Evolutionary conservation across 2,888 invertebrate genomes (phyloP), one percentile per base, ranked within the genome.

Genomic region (Muschampia plurimacula): DNA sequence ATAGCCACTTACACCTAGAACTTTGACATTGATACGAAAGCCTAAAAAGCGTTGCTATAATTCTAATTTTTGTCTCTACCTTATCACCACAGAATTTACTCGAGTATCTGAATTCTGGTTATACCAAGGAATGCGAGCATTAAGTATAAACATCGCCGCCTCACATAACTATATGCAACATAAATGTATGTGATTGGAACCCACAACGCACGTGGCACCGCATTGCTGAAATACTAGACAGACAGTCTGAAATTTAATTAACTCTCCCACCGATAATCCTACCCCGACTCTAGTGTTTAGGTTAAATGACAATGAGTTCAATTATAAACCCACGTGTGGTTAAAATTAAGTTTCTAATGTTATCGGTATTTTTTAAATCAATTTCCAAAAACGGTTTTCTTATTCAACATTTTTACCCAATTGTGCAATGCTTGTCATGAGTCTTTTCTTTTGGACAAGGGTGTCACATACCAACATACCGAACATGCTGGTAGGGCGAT

Each of bases 181-280:
- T 66, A 80, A 80, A 81, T 72, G 66, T 76, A 77, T 76, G 74
- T 76, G 76, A 76, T 70, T 68, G 75, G 76, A 76, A 60, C 60
- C 59, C 60, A 66, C 65, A 62, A 76, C 76, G 77, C 72, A 76
- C 74, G 75, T 77, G 69, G 62, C 67, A 63, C 78, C 75, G 80
- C 85, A 86, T 87, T 81, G 80, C 78, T 86, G 85, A 85, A 87
- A 91, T 89, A 83, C 87, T 90, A 90, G 87, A 86, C 87, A 77
- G 49, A 46, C n/a, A 49, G 82, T 76, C 85, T 86, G 83, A 89
- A 91, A 91, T 90, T 90, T 91, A 91, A 92, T 91, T 91, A 91
- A 89, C 90, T 83, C 77, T 78, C 85, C 86, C 78, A 76, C 72
- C 77, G 73, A 79, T 78, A 77, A 76, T 75, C 75, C 75, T 71